Evolutionary conservation across 2,113 vertebrate genomes (phyloP), one percentile per base, ranked within the genome.

Genomic region (Oxyura jamaicensis): DNA sequence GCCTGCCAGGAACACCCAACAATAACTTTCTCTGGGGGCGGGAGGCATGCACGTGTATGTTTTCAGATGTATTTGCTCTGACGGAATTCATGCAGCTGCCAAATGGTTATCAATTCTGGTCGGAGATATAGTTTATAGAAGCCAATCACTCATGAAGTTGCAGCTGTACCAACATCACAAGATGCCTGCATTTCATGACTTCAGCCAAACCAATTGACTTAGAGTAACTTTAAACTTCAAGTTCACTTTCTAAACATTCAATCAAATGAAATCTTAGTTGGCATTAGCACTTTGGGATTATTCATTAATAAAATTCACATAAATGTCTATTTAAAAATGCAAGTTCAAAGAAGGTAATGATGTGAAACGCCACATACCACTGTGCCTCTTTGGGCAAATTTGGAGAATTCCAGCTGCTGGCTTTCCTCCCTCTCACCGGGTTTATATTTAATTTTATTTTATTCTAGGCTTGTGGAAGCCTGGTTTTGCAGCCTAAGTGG

Each of bases 81-180:
- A 93, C 52, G 65, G 85, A 96, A 90, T 72, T 82, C 53, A 86
- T n/a, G 53, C 81, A 96, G 92, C 69, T 95, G 95, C 93, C 88
- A 89, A 95, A 94, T 15, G 79, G 41, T 84, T 94, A 87, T 56
- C 91, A 82, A 28, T 66, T 96, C 84, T 79, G 77, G 81, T 94
- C 79, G 88, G 73, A 85, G 58, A 84, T 68, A 79, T 0, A 73
- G 66, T 26, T 79, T 33, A 62, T 48, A 84, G 94, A 89, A 93
- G 52, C 39, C 77, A 96, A 62, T 82, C 58, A 62, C 58, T 96
- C 71, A 71, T 36, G 41, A 95, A 91, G 55, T 4, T 93, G 89
- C 96, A 96, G 92, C 93, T 96, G 95, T 89, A 95, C 95, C 93
- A 97, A 96, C 83, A 92, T 48, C 77, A 87, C 36, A 92, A 56